phyloP scores from a whole-genome alignment of 2,888 invertebrate genomes.

The Eupithecia subfuscata region DNA sequence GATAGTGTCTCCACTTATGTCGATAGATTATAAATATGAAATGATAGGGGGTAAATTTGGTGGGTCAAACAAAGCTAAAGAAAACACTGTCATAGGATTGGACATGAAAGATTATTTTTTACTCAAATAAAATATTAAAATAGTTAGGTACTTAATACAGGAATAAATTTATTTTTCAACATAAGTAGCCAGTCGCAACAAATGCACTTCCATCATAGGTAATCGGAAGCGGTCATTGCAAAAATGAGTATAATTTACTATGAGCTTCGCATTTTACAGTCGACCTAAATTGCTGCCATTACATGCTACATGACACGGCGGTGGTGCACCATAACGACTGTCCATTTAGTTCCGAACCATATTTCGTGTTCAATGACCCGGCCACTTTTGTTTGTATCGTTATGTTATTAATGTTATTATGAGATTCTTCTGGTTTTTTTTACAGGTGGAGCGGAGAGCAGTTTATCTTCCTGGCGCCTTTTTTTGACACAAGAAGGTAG shows the following conservation, averaged over 20 bases:
- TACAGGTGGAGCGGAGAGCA: conserved; percentile 54
- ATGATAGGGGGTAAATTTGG: not conserved
- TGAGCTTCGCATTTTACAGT: conserved; percentile 71
- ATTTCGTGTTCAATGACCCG: conserved; percentile 51
- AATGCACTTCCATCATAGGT: conserved; percentile 72
- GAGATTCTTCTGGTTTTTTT: conserved; percentile 63
- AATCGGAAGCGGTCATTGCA: conserved; percentile 80
- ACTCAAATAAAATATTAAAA: not conserved
- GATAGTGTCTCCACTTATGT: not conserved
- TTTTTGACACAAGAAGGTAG: conserved; percentile 61
- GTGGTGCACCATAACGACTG: conserved; percentile 65
- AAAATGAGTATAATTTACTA: conserved; percentile 77
- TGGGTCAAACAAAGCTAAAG: not conserved
- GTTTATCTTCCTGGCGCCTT: conserved; percentile 63
- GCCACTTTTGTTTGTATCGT: conserved; percentile 43
- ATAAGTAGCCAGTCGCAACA: conserved; percentile 58
- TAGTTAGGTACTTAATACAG: not conserved
- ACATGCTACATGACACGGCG: conserved; percentile 70
- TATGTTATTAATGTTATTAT: no score
- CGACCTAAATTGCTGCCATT: conserved; percentile 75
- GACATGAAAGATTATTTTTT: not conserved
- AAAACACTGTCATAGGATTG: not conserved
- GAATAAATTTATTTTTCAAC: conserved; percentile 51
- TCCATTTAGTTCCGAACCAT: conserved; percentile 57
- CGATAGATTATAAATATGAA: not conserved